Base-by-base conservation (phyloP, 2,888 invertebrate species). In the Acanthococcus lagerstroemiae region DNA sequence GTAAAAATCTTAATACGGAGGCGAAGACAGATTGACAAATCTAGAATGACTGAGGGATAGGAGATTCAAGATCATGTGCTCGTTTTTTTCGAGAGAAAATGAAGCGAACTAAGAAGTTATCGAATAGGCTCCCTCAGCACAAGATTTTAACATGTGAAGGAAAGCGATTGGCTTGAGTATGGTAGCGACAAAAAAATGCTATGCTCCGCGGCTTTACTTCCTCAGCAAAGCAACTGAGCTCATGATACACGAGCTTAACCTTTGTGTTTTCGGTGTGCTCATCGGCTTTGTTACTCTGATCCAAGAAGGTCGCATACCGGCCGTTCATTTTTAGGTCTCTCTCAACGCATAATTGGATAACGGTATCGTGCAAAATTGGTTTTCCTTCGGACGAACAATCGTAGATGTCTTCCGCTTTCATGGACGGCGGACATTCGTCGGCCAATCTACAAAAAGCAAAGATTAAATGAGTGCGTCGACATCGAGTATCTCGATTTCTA, bases 311-410 rank as follows among this genome's bases (percentile, higher is more conserved):
- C 27, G 73, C 69, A n/a, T 46, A 50, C 30, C 54, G 48, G 21
- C 54, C 54, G 37, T 52, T 27, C 17, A 60, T 9, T 48, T 60
- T 58, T 22, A 58, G n/a, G 30, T 77, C 74, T 27, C 82, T 81
- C 72, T 81, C 80, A 9, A 89, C 76, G 54, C 80, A 80, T 60
- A 95, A 78, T 71, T 87, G 86, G 66, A 95, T 78, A 63, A 88
- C 83, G 0, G 95, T 95, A 76, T 95, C 87, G 77, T 95, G 91
- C 69, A 95, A 78, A 74, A 95, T 90, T 4, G 94, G 90, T 72
- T 84, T 84, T n/a, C 90, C 90, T 68, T 82, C 81, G 63, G 83
- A 79, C 68, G 82, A 81, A 74, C 87, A 88, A 70, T 83, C 84
- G 77, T 92, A 91, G 70, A 89, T 78, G 70, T 86, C 82, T 73